phyloP scores from a whole-genome alignment of 2,113 vertebrate genomes.

The Rousettus leschenaultii region DNA sequence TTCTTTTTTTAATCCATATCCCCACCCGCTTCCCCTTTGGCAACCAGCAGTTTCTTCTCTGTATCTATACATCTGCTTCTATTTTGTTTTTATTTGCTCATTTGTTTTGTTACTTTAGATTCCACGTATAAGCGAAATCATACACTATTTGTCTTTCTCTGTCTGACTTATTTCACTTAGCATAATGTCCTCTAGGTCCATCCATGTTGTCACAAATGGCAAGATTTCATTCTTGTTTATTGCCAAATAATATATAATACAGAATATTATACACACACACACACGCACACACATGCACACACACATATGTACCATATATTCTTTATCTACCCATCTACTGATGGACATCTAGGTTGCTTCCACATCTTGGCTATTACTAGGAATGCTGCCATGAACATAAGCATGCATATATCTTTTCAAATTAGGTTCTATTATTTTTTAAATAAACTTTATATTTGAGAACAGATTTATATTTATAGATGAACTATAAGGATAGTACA shows the following conservation, averaged over 20 bases:
- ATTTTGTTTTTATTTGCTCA: background rate
- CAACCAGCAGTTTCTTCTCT: background rate
- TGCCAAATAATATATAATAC: background rate
- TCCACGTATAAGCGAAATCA: background rate
- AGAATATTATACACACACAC: too few relatives aligned
- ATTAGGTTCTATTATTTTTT: background rate
- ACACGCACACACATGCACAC: too few relatives aligned
- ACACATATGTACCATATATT: too few relatives aligned
- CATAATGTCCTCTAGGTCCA: background rate
- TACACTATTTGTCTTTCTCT: background rate
- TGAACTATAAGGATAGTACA: background rate
- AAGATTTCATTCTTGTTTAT: background rate
- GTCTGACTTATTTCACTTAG: background rate
- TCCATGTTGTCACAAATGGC: background rate
- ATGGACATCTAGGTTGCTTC: background rate
- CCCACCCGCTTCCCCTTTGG: background rate
- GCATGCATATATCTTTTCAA: background rate
- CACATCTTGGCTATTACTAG: background rate
- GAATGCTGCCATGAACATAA: background rate
- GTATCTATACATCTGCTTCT: background rate
- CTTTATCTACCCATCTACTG: background rate
- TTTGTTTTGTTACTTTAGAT: background rate
- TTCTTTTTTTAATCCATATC: background rate
- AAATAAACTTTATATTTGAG: background rate
- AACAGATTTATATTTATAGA: background rate